These are phyloP conservation scores for Trimorus sp. DNA, from an alignment of 2,888 invertebrate species.

Conservation along the genomic window DNA sequence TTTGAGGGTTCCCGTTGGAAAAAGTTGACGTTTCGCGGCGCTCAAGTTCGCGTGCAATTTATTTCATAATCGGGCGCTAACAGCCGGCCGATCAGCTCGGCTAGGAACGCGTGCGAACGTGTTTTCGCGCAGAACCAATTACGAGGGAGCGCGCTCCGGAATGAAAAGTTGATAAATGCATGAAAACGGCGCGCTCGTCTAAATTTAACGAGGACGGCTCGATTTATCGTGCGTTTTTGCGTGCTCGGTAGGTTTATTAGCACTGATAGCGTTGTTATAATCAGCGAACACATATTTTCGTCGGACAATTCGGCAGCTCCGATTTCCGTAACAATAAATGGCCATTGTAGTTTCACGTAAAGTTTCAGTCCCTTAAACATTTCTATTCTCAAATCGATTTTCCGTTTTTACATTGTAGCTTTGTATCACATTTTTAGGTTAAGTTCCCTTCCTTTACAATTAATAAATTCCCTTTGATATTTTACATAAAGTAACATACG, in stretches of 20 bases:
- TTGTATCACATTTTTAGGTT: too few relatives aligned
- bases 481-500: too few relatives aligned
- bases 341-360: neutral
- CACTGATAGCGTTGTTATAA: conserved; percentile 55
- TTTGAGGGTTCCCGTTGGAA: too few relatives aligned
- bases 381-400: too few relatives aligned
- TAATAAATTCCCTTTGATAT: too few relatives aligned
- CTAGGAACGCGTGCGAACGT: neutral
- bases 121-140: conserved; percentile 10
- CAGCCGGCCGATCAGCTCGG: neutral
- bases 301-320: neutral
- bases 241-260: conserved; percentile 57
- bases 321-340: neutral
- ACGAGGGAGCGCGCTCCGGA: conserved; percentile 6
- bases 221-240: conserved; percentile 59
- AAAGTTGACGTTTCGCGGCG: too few relatives aligned
- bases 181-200: conserved; percentile 57
- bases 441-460: too few relatives aligned
- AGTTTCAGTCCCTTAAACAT: neutral
- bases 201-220: conserved; percentile 57
- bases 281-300: conserved; percentile 36
- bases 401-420: too few relatives aligned
- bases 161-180: conserved; percentile 54
- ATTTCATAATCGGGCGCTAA: conserved; percentile 29
- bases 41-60: conserved; percentile 15